phyloP scores from a whole-genome alignment of 2,797 vertebrate genomes.

The Agapornis canus region DNA sequence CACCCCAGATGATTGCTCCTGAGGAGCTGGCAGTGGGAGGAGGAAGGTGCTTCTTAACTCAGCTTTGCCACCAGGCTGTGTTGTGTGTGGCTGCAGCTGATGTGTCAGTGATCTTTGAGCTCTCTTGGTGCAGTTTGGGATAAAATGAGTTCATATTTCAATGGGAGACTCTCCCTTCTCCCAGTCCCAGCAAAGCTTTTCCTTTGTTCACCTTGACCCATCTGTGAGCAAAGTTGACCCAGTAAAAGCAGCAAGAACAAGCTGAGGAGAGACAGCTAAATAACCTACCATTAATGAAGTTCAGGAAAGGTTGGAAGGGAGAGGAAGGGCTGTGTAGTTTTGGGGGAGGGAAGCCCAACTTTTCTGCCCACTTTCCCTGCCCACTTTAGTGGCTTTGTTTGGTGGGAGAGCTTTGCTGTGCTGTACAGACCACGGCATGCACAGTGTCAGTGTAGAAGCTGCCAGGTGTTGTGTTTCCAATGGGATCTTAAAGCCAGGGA shows the following conservation, averaged over 20 bases:
- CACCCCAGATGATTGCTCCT: neutral
- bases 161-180: neutral
- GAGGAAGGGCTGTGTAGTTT: neutral
- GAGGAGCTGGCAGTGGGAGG: neutral
- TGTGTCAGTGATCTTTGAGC: rapidly evolving
- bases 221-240: neutral
- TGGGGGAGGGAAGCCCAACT: neutral
- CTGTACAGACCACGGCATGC: rapidly evolving
- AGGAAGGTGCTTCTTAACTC: neutral
- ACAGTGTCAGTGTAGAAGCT: neutral
- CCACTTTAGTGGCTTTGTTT: neutral
- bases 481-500: rapidly evolving
- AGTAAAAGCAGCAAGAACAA: neutral
- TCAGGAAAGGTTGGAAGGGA: neutral
- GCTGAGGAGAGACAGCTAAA: neutral
- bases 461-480: neutral
- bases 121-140: neutral
- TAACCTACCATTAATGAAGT: neutral
- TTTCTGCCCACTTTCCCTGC: neutral
- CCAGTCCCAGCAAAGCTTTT: neutral
- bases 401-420: rapidly evolving
- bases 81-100: rapidly evolving
- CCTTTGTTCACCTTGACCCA: neutral
- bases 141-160: neutral
- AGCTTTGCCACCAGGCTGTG: neutral